Evolutionary conservation across 30 jellyfish, hydroid and myxozoan species (phyloP).

Genomic region (Mastigias papua): DNA sequence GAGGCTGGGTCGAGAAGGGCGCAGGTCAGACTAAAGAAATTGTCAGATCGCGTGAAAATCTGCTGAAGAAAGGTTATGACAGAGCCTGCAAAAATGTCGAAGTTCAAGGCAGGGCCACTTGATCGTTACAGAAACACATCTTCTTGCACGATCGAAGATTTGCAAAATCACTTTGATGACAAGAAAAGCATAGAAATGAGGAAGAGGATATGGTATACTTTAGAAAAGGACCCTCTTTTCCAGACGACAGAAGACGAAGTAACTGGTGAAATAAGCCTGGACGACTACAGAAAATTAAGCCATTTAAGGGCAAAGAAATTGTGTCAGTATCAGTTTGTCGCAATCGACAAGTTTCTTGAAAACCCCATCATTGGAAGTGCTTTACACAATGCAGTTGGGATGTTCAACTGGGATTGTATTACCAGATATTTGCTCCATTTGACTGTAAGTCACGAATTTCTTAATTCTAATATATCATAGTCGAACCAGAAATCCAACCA

Average conservation of each 20-base stretch:
- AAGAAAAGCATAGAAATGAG: conserved; percentile 30
- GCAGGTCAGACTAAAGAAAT: too few species aligned
- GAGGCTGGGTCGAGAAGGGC: too few species aligned
- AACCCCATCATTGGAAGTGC: conserved; percentile 67
- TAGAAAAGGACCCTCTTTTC: conserved; percentile 87
- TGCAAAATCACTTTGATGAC: conserved; percentile 62
- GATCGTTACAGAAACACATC: conserved; percentile 70
- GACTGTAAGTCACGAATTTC: conserved; percentile 73
- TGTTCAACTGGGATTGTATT: conserved; percentile 74
- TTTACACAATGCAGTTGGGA: conserved; percentile 65
- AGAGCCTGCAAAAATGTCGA: conserved; percentile 2
- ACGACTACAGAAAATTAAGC: conserved; percentile 64
- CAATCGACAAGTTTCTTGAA: conserved; percentile 50
- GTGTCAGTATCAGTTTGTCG: conserved; percentile 75
- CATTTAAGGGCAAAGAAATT: conserved; percentile 71
- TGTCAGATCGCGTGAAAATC: too few species aligned
- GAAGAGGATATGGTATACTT: conserved; percentile 45
- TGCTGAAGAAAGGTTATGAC: too few species aligned
- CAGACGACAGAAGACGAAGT: conserved; percentile 39
- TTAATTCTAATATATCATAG: too few species aligned
- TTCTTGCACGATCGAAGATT: conserved; percentile 27
- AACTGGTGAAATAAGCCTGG: conserved; percentile 63
- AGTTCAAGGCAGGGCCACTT: conserved; percentile 48
- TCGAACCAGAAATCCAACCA: too few species aligned
- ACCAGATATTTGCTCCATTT: conserved; percentile 64